Evolutionary conservation across 2,113 vertebrate species (phyloP), one percentile per base, ranked within the genome.

Genomic region (Eublepharis macularius): DNA sequence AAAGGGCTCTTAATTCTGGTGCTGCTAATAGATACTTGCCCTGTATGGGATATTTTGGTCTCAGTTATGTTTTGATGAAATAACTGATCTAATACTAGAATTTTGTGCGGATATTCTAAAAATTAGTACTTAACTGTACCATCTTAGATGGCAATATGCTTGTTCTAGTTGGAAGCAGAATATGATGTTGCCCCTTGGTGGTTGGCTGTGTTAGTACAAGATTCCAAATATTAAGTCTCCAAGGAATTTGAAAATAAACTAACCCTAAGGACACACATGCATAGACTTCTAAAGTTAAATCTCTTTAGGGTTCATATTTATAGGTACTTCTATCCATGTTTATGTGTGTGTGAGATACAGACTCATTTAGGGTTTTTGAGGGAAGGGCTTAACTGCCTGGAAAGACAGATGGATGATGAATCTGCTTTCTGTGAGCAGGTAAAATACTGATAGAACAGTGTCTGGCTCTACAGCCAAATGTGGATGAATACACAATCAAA

Each of bases 111-210:
- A 19, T 45, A 34, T 60, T 60, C 19, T 41, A 17, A 41, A 82
- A 2, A 34, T 29, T 29, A 24, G 16, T 54, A 70, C 3, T 51
- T 54, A 29, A 60, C 49, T 76, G 47, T 72, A 39, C 51, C 69
- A n/a, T 80, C 13, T 0, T 39, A 84, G 75, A 51, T 45, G 32
- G 47, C 77, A n/a, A 63, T 0, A 11, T 65, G 36, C 5, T 45
- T 83, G 68, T n/a, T 80, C 24, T 49, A 68, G 84, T 89, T 91
- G 68, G 84, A 86, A 80, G 81, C 65, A 57, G 81, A 60, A 90
- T 84, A 70, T 91, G 26, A 66, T 85, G 0, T 92, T 95, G 93
- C 91, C 94, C 94, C 91, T 95, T 96, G 77, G 92, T 95, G 91
- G 88, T 82, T 90, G 68, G 63, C 34, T 76, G 10, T 24, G 82